Evolutionary conservation across 2,888 invertebrate species (phyloP), one percentile per base, ranked within the genome.

Genomic region (Drosophila koepferae): DNA sequence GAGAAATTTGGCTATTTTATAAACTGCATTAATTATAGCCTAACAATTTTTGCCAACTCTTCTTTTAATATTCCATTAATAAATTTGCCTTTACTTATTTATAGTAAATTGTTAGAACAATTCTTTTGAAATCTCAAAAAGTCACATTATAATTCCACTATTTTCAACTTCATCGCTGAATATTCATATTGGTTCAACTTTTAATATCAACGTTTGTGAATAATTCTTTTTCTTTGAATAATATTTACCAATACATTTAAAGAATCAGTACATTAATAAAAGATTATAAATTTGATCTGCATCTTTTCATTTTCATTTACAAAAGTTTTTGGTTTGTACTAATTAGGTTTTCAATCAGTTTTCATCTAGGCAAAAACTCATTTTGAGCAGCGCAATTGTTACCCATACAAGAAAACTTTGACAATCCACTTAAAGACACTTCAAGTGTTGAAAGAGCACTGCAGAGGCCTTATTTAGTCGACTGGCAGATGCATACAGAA

Each of bases 371-470:
- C n/a, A 31, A 44, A 38, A n/a, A 46, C 31, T 12, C 20, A 55
- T 23, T 20, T 65, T 63, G 34, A 20, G 31, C 18, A 36, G n/a
- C 20, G 4, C 40, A 63, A 58, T 68, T 59, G 41, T 43, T 53
- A 20, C 18, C 55, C 46, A 31, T n/a, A 31, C 20, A 28, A 3
- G 5, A 38, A 34, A 44, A 62, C 28, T 34, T 36, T 63, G 44
- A 68, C 68, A 31, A 71, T 69, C 56, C 67, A 76, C 72, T 83
- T 73, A 58, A 69, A 72, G 73, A 49, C 64, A 58, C 53, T 62
- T 66, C 59, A 63, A 87, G 89, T 88, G 87, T 77, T 87, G 86
- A 89, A 78, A 87, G 86, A 89, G 72, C 74, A 38, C 66, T 68
- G 68, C 54, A 76, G 74, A 74, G 74, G 38, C 70, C 62, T 56